These are phyloP conservation scores for Nasalis larvatus DNA, from an alignment of 2,113 vertebrate genomes.

Conservation along the genomic window DNA sequence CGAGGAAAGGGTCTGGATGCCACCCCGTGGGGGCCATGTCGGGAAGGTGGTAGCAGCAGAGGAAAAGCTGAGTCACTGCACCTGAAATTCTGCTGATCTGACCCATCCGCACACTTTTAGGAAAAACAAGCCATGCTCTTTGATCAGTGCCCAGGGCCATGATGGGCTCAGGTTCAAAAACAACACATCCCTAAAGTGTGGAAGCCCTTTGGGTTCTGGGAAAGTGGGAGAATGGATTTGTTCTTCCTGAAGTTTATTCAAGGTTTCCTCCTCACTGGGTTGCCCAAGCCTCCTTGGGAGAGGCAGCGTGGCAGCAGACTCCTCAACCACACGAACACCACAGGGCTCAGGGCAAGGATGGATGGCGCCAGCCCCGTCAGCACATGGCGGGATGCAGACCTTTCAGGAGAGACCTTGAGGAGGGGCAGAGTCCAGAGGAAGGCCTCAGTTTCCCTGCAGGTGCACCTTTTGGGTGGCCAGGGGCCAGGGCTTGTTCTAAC, in stretches of 20 bases:
- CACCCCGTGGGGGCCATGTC: accelerated
- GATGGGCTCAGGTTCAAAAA: background rate
- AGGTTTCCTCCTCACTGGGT: conserved; percentile 35
- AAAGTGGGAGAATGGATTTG: background rate
- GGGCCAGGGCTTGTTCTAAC: too few species aligned
- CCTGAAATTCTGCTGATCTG: conserved; percentile 56
- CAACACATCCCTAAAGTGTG: background rate
- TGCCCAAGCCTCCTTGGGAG: background rate
- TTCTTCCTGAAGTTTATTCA: conserved; percentile 4
- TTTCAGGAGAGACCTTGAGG: background rate
- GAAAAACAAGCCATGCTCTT: conserved; percentile 50
- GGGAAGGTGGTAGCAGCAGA: background rate
- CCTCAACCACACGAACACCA: background rate
- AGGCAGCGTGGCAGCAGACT: accelerated
- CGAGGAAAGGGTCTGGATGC: background rate
- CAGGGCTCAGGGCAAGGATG: background rate
- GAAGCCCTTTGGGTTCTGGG: conserved; percentile 67
- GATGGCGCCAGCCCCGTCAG: accelerated
- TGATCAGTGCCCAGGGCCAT: conserved; percentile 30
- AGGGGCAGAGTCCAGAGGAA: accelerated
- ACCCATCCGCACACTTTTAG: conserved; percentile 39
- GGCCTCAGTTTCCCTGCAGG: background rate
- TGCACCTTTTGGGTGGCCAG: background rate
- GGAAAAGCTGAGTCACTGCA: conserved; percentile 41
- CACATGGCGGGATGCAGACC: accelerated